A percentile compares a stretch with the other conserved stretches of the same genome.
Conservation (phyloP, 2,888 invertebrate species). For the Harmothoe impar region DNA sequence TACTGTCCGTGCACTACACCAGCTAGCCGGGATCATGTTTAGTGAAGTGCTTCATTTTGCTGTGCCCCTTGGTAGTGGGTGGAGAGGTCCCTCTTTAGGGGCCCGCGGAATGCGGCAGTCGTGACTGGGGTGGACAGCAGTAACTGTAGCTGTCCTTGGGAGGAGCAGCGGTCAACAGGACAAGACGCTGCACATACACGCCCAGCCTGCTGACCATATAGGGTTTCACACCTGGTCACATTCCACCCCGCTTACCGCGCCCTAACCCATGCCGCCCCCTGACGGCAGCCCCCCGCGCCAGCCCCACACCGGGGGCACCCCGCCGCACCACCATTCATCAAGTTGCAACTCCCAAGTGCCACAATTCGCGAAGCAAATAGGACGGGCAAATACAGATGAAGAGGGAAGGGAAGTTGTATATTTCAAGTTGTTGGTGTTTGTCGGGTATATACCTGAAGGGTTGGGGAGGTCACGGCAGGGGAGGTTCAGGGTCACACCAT, state of each 20-base stretch:
- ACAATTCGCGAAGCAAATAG: slow-evolving; percentile 43
- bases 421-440: slow-evolving; percentile 60
- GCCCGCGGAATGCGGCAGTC: slow-evolving; percentile 19
- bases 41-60: slow-evolving; percentile 41
- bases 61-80: not conserved
- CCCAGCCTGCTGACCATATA: slow-evolving; percentile 10
- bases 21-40: slow-evolving; percentile 15
- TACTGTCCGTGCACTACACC: not conserved
- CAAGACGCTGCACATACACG: slow-evolving; percentile 17
- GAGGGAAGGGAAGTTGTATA: slow-evolving; percentile 61
- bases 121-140: slow-evolving; percentile 27
- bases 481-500: not conserved
- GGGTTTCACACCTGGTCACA: slow-evolving; percentile 55
- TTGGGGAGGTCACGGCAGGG: slow-evolving; percentile 25
- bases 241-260: slow-evolving; percentile 28
- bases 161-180: slow-evolving; percentile 51
- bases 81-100: slow-evolving; percentile 37
- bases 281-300: not conserved
- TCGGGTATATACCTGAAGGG: slow-evolving; percentile 37
- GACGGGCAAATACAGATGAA: slow-evolving; percentile 37
- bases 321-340: slow-evolving; percentile 33
- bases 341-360: slow-evolving; percentile 50
- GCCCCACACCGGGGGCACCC: not conserved
- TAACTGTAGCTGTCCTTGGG: slow-evolving; percentile 51
- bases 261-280: not conserved